Conservation (phyloP, 1,140 invertebrate species). For the Brachionus rubens region DNA sequence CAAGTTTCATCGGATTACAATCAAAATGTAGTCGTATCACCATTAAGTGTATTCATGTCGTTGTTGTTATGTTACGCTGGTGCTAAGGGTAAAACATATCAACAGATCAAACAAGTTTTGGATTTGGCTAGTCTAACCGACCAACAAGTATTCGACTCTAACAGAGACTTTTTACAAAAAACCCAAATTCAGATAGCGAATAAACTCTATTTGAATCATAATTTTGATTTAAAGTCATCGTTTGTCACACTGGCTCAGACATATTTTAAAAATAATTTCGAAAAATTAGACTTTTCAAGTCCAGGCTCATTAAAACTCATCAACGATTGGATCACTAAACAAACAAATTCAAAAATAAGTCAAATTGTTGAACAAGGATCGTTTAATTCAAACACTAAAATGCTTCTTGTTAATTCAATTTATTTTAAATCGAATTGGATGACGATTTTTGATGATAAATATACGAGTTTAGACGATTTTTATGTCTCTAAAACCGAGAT, state of each 20-base stretch:
- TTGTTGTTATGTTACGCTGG: slow-evolving; percentile 69
- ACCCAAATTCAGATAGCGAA: background rate
- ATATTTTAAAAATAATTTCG: background rate
- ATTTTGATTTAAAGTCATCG: background rate
- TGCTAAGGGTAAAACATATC: slow-evolving; percentile 67
- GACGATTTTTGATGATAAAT: slow-evolving; percentile 64
- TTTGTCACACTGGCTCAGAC: background rate
- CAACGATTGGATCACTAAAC: slow-evolving; percentile 70
- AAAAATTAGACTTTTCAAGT: slow-evolving; percentile 47
- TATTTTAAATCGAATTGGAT: slow-evolving; percentile 77
- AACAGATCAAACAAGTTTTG: slow-evolving; percentile 62
- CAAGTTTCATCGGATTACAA: background rate
- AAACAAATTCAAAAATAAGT: slow-evolving; percentile 67
- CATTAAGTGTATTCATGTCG: slow-evolving; percentile 67
- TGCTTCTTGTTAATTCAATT: slow-evolving; percentile 72
- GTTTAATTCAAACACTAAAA: slow-evolving; percentile 62
- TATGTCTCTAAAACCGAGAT: slow-evolving; percentile 18
- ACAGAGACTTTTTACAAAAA: background rate
- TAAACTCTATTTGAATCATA: background rate
- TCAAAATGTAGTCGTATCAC: slow-evolving; percentile 51
- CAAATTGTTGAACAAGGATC: slow-evolving; percentile 64
- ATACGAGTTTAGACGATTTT: slow-evolving; percentile 61
- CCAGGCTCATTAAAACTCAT: slow-evolving; percentile 59
- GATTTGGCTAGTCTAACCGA: background rate
- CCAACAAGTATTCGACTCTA: background rate